These are phyloP conservation scores for Camptogramma bilineatum DNA, from an alignment of 2,888 invertebrate genomes.

Conservation along the genomic window DNA sequence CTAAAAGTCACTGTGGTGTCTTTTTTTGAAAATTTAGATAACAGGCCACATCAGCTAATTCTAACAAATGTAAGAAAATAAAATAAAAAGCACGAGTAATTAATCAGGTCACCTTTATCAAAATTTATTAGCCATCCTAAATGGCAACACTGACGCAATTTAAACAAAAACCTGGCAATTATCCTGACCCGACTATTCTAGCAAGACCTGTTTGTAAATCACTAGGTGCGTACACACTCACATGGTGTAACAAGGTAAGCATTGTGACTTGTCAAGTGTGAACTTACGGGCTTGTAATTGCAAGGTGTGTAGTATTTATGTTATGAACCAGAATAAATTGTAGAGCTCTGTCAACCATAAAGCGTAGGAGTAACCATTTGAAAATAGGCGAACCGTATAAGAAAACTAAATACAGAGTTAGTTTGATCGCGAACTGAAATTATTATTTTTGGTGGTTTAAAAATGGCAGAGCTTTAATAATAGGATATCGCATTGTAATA, in stretches of 20 bases:
- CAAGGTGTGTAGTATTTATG: conserved; percentile 13
- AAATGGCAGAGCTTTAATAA: not conserved
- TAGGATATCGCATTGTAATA: not conserved
- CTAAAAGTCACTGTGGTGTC: not conserved
- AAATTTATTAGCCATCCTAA: not conserved
- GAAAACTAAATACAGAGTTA: not conserved
- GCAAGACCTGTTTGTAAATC: conserved; percentile 28
- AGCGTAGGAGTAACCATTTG: not conserved
- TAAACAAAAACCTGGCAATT: conserved; percentile 22
- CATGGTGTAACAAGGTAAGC: conserved; percentile 25
- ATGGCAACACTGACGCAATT: conserved; percentile 17
- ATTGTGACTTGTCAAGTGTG: conserved; percentile 35
- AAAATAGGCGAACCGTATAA: not conserved
- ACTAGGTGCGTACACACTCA: conserved; percentile 15
- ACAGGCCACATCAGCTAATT: not conserved
- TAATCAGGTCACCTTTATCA: conserved; percentile 5
- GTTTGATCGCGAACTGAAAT: not conserved
- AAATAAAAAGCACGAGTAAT: not conserved
- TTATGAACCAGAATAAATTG: conserved; percentile 6
- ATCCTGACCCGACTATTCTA: conserved; percentile 14
- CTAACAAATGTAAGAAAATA: not conserved
- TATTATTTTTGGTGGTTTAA: not conserved
- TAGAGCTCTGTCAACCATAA: not conserved
- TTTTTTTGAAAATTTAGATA: no score
- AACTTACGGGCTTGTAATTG: conserved; percentile 30